phyloP scores from a whole-genome alignment of 2,797 vertebrate species.

The Threskiornis aethiopicus region DNA sequence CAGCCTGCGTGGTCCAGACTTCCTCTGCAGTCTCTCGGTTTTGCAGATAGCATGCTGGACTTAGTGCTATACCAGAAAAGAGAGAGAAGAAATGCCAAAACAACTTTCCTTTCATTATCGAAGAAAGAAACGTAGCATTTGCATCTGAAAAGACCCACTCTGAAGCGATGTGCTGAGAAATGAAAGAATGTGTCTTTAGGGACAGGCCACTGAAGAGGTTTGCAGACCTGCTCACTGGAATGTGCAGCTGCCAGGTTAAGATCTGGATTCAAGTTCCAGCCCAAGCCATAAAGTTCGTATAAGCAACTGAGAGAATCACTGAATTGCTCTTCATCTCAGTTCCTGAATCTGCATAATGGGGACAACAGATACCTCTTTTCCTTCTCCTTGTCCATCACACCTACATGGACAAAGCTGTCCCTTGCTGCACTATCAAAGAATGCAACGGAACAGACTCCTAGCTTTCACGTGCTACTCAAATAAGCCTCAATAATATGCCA shows the following conservation, averaged over 20 bases:
- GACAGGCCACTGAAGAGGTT: neutral
- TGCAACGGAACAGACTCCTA: neutral
- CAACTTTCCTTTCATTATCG: neutral
- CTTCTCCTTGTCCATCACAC: neutral
- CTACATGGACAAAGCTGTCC: neutral
- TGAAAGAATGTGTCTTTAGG: neutral
- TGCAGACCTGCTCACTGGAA: neutral
- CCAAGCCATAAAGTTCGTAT: neutral
- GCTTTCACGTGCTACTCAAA: neutral
- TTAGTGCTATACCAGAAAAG: neutral
- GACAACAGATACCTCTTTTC: neutral
- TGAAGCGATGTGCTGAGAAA: neutral
- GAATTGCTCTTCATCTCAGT: neutral
- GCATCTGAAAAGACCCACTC: neutral
- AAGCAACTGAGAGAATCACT: neutral
- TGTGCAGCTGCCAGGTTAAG: neutral
- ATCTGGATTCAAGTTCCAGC: neutral
- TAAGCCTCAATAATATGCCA: fast-evolving
- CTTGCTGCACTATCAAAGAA: neutral
- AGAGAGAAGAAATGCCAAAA: neutral
- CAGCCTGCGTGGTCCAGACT: neutral
- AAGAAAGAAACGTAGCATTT: neutral
- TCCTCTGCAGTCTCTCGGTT: neutral
- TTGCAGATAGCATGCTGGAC: neutral
- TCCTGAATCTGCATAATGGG: neutral